Conservation (phyloP, 1,140 invertebrate genomes). For the Orius insidiosus region DNA sequence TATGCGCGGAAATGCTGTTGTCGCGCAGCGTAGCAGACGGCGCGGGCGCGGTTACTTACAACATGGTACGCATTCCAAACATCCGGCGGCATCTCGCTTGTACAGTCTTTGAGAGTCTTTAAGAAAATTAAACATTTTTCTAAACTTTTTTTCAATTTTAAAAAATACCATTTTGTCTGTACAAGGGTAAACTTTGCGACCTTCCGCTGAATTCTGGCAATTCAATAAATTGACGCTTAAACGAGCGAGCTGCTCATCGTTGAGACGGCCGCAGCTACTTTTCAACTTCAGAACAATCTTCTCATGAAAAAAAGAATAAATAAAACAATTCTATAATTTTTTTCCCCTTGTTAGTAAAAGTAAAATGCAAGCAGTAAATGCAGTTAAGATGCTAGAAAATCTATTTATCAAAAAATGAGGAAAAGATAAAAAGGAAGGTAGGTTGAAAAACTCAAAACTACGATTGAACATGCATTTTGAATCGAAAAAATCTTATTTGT, state of each 20-base stretch:
- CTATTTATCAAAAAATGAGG: too few species aligned
- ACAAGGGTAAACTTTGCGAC: constrained; percentile 39
- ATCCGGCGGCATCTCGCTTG: constrained; percentile 43
- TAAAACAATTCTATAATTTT: constrained; percentile 2
- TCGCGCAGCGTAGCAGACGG: constrained; percentile 45
- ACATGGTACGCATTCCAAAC: constrained; percentile 56
- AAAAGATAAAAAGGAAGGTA: too few species aligned
- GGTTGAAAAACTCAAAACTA: too few species aligned
- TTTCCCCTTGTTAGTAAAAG: too few species aligned
- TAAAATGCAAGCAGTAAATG: too few species aligned
- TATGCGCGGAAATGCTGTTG: constrained; percentile 46
- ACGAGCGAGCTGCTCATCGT: constrained; percentile 47
- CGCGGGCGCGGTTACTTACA: constrained; percentile 46
- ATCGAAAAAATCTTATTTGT: too few species aligned
- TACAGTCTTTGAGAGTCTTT: constrained; percentile 41
- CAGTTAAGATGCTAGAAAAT: too few species aligned
- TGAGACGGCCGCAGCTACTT: constrained; percentile 36
- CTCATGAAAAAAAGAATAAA: constrained; percentile 20
- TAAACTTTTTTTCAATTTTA: constrained; percentile 6
- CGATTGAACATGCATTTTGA: too few species aligned
- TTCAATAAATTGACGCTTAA: constrained; percentile 49
- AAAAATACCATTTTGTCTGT: constrained; percentile 37
- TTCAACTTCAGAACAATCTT: constrained; percentile 39
- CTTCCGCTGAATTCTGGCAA: constrained; percentile 45
- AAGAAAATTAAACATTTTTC: constrained; percentile 13